These are phyloP conservation scores for Aethina tumida DNA, from an alignment of 1,140 invertebrate species.

Conservation along the genomic window DNA sequence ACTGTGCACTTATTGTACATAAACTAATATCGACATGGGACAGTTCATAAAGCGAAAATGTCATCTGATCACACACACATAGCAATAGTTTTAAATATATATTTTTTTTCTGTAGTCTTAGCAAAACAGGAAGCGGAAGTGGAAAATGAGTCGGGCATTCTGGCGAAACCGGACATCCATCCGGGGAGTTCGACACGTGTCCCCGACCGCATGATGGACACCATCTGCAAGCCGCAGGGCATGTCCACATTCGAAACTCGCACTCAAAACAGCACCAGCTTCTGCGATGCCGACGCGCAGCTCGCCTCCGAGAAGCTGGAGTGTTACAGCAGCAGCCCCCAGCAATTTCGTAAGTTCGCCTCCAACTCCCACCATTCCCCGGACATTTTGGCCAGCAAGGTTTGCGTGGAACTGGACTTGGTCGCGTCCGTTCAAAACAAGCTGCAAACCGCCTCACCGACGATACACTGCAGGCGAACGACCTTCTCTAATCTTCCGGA, in stretches of 20 bases:
- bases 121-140: constrained; percentile 24
- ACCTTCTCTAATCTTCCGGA: constrained; percentile 9
- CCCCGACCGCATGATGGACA: constrained; percentile 11
- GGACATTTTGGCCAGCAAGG: constrained; percentile 28
- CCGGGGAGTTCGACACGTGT: constrained; percentile 11
- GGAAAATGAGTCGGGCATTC: constrained; percentile 22
- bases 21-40: too few relatives aligned
- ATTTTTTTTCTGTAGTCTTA: constrained; percentile 20
- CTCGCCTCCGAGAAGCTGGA: constrained; percentile 12
- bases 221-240: constrained; percentile 14
- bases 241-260: constrained; percentile 19
- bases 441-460: background rate
- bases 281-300: constrained; percentile 15
- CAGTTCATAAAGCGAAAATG: too few relatives aligned
- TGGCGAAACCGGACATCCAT: constrained; percentile 15
- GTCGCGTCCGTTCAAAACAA: constrained; percentile 23
- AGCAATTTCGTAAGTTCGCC: constrained; percentile 11
- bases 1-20: too few relatives aligned
- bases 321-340: constrained; percentile 17
- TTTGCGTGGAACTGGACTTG: constrained; percentile 27
- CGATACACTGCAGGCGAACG: background rate
- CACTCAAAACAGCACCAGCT: constrained; percentile 16
- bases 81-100: constrained; percentile 1
- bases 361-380: constrained; percentile 21
- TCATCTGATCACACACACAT: too few relatives aligned